A percentile compares a stretch with the other conserved stretches of the same genome.
These are phyloP conservation scores for Dipodomys ordii DNA, from an alignment of 2,113 vertebrate genomes.

Conservation along the genomic window DNA sequence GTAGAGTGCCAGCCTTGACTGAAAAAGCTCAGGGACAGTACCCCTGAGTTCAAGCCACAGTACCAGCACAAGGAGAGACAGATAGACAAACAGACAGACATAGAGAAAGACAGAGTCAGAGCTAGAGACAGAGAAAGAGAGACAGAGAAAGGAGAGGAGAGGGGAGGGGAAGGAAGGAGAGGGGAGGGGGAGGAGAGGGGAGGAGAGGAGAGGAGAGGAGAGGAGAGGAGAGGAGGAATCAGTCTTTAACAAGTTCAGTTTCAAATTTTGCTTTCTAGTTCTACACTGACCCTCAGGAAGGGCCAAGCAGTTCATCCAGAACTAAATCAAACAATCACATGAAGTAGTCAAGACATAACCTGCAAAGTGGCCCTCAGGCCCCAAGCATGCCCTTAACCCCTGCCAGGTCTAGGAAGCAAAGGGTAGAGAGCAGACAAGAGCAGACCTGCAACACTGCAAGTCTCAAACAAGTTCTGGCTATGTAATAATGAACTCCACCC, in stretches of 20 bases:
- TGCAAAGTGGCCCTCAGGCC: not conserved
- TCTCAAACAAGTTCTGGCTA: conserved; percentile 6
- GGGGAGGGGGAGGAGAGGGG: no score
- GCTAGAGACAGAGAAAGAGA: no score
- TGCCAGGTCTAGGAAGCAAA: not conserved
- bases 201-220: no score
- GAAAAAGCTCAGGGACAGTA: no score
- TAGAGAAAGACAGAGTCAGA: no score
- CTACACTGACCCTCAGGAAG: not conserved
- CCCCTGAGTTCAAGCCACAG: no score
- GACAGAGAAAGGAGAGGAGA: no score
- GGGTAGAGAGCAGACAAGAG: not conserved
- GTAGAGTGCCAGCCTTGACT: no score
- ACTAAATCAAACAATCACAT: not conserved
- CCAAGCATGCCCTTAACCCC: not conserved
- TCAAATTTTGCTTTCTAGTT: not conserved
- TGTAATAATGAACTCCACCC: not conserved
- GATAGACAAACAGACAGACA: no score
- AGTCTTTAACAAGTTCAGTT: not conserved
- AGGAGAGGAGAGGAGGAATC: no score
- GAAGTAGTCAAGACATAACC: not conserved
- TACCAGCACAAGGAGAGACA: no score
- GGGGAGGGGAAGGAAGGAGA: no score
- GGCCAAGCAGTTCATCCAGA: not conserved
- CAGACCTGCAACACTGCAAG: not conserved